Conservation (phyloP, 2,113 vertebrate species). For the Cepphus grylle region DNA sequence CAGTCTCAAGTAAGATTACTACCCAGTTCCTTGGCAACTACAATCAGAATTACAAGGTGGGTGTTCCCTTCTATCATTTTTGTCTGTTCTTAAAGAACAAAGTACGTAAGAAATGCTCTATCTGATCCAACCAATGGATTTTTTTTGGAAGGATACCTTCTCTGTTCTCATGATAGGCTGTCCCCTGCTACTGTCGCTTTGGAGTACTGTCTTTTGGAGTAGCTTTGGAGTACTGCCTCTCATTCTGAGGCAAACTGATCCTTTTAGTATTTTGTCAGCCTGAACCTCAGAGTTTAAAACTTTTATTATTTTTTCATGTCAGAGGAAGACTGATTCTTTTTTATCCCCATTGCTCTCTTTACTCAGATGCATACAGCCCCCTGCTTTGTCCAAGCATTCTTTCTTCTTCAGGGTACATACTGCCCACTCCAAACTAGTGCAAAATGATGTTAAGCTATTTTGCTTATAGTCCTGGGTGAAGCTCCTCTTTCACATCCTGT, state of each 20-base stretch:
- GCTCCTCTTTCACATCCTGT: not conserved
- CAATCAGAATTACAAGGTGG: not conserved
- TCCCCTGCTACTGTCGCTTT: not conserved
- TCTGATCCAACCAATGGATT: not conserved
- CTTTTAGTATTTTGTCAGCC: not conserved
- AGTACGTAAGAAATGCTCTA: not conserved
- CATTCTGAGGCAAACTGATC: not conserved
- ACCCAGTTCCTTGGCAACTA: not conserved
- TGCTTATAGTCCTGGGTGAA: not conserved
- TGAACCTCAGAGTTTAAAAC: not conserved
- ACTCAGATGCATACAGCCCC: rapidly evolving
- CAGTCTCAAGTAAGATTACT: not conserved
- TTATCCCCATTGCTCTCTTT: not conserved
- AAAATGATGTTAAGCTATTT: not conserved
- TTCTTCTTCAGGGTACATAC: not conserved
- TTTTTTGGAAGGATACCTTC: not conserved
- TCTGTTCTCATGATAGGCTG: not conserved
- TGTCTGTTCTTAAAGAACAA: not conserved
- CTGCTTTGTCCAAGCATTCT: not conserved
- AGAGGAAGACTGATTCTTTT: not conserved
- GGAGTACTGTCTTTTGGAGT: not conserved
- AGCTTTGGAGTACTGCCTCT: not conserved
- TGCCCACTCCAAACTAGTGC: not conserved
- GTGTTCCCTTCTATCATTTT: not conserved
- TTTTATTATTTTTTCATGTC: not conserved